phyloP scores from a whole-genome alignment of 2,888 invertebrate genomes.

The Clepsis dumicolana region DNA sequence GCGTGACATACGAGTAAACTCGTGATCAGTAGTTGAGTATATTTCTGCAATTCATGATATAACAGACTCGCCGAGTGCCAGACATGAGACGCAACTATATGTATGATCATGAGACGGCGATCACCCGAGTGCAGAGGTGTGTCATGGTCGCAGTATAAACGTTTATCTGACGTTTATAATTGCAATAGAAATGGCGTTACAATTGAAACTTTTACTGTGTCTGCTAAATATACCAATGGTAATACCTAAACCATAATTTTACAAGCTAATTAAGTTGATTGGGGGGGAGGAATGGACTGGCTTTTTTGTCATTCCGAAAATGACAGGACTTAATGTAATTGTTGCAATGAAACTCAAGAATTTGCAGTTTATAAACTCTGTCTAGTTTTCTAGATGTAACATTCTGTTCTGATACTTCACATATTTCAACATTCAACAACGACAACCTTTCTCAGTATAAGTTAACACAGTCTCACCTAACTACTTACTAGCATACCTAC shows the following conservation, averaged over 20 bases:
- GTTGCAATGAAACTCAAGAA: neutral
- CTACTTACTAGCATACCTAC: neutral
- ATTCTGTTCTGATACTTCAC: neutral
- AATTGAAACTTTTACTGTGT: neutral
- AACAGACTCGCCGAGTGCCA: constrained; percentile 1
- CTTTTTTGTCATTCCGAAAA: too few species aligned
- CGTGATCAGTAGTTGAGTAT: neutral
- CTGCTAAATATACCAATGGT: neutral
- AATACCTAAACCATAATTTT: too few species aligned
- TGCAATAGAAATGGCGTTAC: neutral
- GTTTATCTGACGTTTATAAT: constrained; percentile 2
- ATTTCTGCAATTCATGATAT: neutral
- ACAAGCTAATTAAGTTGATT: too few species aligned
- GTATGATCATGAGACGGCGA: neutral
- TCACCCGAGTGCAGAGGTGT: constrained; percentile 9
- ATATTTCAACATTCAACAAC: too few species aligned
- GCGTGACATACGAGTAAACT: neutral
- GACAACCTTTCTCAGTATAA: too few species aligned
- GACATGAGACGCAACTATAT: constrained; percentile 5
- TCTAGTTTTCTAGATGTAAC: neutral
- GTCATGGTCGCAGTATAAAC: constrained; percentile 10
- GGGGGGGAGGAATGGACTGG: neutral
- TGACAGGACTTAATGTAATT: neutral
- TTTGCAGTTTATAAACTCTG: neutral
- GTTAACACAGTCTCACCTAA: neutral